These are phyloP conservation scores for Turdus rufiventris DNA, from an alignment of 2,113 vertebrate species.

Conservation along the genomic window DNA sequence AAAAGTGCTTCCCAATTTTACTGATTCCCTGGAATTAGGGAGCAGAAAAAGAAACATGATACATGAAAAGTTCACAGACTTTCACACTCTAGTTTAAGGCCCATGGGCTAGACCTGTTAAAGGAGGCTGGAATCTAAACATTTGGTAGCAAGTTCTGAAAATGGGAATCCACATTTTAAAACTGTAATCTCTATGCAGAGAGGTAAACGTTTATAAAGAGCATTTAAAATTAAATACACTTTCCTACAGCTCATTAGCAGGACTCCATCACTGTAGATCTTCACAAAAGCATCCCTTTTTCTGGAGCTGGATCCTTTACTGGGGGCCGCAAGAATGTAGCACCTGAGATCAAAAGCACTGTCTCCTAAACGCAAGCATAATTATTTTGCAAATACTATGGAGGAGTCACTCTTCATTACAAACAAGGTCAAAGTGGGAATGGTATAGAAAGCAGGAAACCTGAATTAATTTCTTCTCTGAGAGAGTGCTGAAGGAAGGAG, in stretches of 20 bases:
- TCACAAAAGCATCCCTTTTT: neutral
- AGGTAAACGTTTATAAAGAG: neutral
- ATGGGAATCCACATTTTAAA: neutral
- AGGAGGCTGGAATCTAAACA: neutral
- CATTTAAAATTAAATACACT: neutral
- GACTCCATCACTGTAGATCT: neutral
- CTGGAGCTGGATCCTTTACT: neutral
- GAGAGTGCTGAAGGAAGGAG: neutral
- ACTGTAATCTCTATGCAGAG: neutral
- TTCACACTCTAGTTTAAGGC: neutral
- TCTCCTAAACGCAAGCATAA: neutral
- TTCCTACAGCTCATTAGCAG: neutral
- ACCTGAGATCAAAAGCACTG: neutral
- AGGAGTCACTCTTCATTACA: neutral
- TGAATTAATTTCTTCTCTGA: neutral
- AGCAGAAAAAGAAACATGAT: neutral
- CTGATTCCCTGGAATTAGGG: neutral
- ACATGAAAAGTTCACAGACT: neutral
- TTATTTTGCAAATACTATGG: neutral
- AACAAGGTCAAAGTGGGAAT: neutral
- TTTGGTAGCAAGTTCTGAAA: neutral
- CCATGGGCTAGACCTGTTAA: neutral
- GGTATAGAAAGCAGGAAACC: neutral
- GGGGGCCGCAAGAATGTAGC: neutral
- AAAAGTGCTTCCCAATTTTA: constrained; percentile 20